Evolutionary conservation across 2,888 invertebrate species (phyloP).

Genomic region (Hyalella azteca): DNA sequence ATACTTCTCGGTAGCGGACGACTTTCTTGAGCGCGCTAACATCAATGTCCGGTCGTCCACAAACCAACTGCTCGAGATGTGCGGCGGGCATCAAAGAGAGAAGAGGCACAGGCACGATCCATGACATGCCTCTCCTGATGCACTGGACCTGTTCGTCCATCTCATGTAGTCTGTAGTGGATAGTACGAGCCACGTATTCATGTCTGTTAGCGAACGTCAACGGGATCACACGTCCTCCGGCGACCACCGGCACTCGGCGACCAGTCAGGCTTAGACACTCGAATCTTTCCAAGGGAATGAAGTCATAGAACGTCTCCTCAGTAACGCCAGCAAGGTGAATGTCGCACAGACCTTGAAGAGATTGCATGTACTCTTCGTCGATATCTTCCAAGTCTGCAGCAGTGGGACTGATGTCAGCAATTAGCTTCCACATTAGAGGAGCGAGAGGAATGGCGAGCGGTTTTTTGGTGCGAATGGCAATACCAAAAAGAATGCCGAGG

Average conservation of each 20-base stretch:
- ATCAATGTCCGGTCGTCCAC: constrained; percentile 71
- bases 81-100: constrained; percentile 69
- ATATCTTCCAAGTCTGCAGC: constrained; percentile 72
- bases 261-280: constrained; percentile 71
- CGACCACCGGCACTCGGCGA: constrained; percentile 69
- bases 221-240: constrained; percentile 70
- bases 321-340: constrained; percentile 70
- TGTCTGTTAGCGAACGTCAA: constrained; percentile 69
- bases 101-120: constrained; percentile 71
- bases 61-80: constrained; percentile 71
- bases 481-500: constrained; percentile 71
- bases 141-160: constrained; percentile 70
- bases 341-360: constrained; percentile 69
- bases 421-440: constrained; percentile 71
- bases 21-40: constrained; percentile 70
- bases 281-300: constrained; percentile 71
- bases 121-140: constrained; percentile 71
- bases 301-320: constrained; percentile 69
- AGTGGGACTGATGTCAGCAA: constrained; percentile 69
- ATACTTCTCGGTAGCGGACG: constrained; percentile 71
- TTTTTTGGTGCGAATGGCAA: constrained; percentile 72
- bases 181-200: constrained; percentile 70
- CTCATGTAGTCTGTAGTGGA: constrained; percentile 70
- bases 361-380: constrained; percentile 69
- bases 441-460: constrained; percentile 71